phyloP scores from a whole-genome alignment of 2,888 invertebrate species.

The Aphodius sticticus region DNA sequence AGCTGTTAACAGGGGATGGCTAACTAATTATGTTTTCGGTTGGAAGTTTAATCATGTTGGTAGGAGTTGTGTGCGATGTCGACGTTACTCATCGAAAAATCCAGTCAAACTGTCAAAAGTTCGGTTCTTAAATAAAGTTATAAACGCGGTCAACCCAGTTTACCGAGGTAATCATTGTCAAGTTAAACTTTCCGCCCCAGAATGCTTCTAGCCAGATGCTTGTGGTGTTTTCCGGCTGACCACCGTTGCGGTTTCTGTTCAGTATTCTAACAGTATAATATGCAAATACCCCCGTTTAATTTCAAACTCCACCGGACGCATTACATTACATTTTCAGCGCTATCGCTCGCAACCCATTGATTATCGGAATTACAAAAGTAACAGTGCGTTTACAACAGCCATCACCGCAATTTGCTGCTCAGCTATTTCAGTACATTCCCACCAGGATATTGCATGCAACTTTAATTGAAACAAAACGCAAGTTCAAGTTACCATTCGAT shows the following conservation, averaged over 20 bases:
- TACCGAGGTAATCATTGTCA: slow-evolving; percentile 25
- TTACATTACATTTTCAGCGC: neutral
- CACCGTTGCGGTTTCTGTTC: slow-evolving; percentile 13
- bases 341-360: neutral
- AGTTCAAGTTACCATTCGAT: too few species aligned
- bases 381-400: too few species aligned
- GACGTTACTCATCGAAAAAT: neutral
- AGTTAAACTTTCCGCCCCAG: slow-evolving; percentile 25
- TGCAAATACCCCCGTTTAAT: slow-evolving; percentile 18
- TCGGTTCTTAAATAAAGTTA: neutral
- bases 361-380: too few species aligned
- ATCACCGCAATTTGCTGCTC: too few species aligned
- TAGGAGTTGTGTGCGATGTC: too few species aligned
- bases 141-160: slow-evolving; percentile 16
- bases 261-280: slow-evolving; percentile 19
- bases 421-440: too few species aligned
- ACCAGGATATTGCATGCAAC: too few species aligned
- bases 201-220: slow-evolving; percentile 27
- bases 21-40: too few species aligned
- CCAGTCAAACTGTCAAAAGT: neutral
- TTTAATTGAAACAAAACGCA: too few species aligned
- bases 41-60: too few species aligned
- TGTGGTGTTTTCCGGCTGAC: slow-evolving; percentile 12
- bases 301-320: neutral
- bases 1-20: too few species aligned